Conservation (phyloP, 2,797 vertebrate species). For the Spinus pinus region DNA sequence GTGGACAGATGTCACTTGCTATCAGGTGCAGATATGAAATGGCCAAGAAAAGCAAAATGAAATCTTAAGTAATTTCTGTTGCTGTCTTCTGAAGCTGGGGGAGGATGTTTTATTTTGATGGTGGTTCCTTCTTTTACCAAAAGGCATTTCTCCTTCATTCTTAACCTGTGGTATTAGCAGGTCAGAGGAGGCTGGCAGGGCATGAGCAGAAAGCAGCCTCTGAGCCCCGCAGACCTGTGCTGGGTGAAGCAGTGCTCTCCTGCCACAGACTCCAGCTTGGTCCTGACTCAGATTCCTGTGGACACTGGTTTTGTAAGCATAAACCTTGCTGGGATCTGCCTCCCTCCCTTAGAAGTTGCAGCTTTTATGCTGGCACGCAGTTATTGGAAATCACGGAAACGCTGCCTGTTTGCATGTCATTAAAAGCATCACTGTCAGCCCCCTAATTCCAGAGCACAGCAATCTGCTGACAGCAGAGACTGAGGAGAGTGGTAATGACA, state of each 20-base stretch:
- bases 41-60: neutral
- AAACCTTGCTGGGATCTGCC: neutral
- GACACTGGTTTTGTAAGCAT: neutral
- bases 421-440: neutral
- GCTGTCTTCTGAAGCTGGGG: neutral
- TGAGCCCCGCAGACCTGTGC: neutral
- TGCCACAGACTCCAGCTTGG: neutral
- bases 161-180: neutral
- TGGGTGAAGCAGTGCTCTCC: neutral
- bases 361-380: neutral
- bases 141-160: neutral
- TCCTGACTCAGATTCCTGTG: neutral
- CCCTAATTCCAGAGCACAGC: neutral
- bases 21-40: neutral
- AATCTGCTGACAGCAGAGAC: neutral
- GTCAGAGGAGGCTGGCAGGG: neutral
- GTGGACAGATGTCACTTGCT: neutral
- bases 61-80: neutral
- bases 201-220: neutral
- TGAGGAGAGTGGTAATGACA: neutral
- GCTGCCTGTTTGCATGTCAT: neutral
- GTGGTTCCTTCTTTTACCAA: neutral
- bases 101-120: neutral
- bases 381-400: neutral
- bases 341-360: neutral